A percentile compares a stretch with the other conserved stretches of the same genome.
These are phyloP conservation scores for Rana temporaria DNA, from an alignment of 2,113 vertebrate species.

Conservation along the genomic window DNA sequence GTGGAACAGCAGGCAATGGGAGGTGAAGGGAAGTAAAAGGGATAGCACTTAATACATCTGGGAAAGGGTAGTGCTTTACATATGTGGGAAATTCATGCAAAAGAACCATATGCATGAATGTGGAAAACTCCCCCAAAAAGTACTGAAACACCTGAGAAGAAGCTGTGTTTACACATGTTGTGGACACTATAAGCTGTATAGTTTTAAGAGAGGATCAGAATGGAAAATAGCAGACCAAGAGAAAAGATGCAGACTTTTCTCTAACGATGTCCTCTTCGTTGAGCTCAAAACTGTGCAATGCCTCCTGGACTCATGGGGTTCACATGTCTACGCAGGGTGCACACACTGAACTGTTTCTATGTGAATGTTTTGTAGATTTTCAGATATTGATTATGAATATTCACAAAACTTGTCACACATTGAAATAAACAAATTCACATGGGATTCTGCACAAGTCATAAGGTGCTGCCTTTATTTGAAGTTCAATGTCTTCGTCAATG, in stretches of 20 bases:
- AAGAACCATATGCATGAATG: conserved; percentile 16
- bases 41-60: background rate
- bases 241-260: background rate
- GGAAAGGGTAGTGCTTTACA: background rate
- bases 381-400: conserved; percentile 2
- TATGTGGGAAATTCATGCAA: conserved; percentile 5
- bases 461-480: background rate
- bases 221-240: background rate
- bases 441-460: background rate
- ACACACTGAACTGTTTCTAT: conserved; percentile 26
- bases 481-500: too few relatives aligned
- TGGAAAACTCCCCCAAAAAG: background rate
- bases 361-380: conserved; percentile 53
- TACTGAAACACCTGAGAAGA: background rate
- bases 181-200: too few relatives aligned
- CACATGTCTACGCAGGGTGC: background rate
- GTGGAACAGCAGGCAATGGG: conserved; percentile 89
- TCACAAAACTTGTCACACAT: conserved; percentile 1
- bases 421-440: conserved; percentile 49
- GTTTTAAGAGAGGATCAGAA: background rate
- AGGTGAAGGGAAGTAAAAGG: conserved; percentile 88
- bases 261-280: background rate
- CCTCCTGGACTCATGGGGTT: background rate
- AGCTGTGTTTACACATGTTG: background rate
- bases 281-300: conserved; percentile 1